phyloP scores from a whole-genome alignment of 2,888 invertebrate genomes.

The Norana najaformis region DNA sequence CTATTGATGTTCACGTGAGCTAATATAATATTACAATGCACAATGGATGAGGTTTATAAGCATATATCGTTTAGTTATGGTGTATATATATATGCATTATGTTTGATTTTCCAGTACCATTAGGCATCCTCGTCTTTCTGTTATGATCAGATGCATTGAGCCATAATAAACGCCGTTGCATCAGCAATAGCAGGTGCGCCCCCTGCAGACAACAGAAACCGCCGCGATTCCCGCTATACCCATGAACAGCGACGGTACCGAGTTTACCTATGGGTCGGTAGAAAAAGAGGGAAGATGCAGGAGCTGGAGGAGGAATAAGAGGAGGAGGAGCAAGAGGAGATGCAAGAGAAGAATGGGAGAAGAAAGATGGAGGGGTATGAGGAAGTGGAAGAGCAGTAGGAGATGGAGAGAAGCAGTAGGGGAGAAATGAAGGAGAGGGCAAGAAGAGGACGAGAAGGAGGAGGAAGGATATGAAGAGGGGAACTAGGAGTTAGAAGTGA shows the following conservation, averaged over 20 bases:
- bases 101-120: too few species aligned
- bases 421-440: background rate
- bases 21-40: too few species aligned
- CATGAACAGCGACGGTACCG: background rate
- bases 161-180: too few species aligned
- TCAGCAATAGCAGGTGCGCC: too few species aligned
- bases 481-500: background rate
- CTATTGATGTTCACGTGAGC: too few species aligned
- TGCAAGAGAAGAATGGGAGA: background rate
- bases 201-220: too few species aligned
- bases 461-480: too few species aligned
- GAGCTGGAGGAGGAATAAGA: background rate
- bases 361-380: background rate
- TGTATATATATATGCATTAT: background rate
- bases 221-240: too few species aligned
- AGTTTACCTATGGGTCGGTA: background rate
- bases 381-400: background rate
- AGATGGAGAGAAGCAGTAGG: background rate
- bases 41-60: too few species aligned
- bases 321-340: background rate
- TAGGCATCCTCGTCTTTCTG: too few species aligned
- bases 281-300: background rate
- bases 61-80: too few species aligned
- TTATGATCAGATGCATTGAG: too few species aligned
- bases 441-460: background rate